A percentile compares a stretch with the other conserved stretches of the same genome.
phyloP scores from a whole-genome alignment of 2,797 vertebrate species.

The Sebastes hopkinsi region DNA sequence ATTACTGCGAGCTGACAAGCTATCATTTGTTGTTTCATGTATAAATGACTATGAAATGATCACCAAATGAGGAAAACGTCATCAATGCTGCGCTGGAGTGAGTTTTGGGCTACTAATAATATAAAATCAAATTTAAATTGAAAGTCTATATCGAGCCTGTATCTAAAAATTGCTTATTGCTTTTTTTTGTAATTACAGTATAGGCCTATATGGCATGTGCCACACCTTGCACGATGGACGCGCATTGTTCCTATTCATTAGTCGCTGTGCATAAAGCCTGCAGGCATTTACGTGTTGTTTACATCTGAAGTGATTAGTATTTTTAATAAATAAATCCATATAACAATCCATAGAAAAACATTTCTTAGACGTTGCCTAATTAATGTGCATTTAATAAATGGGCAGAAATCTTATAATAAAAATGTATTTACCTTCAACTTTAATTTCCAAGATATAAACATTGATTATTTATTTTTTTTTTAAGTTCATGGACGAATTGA shows the following conservation, averaged over 20 bases:
- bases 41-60: not conserved
- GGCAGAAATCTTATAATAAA: not conserved
- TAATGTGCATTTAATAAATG: not conserved
- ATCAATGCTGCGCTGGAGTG: too few species aligned
- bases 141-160: too few species aligned
- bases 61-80: not conserved
- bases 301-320: not conserved
- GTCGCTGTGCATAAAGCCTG: not conserved
- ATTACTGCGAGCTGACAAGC: not conserved
- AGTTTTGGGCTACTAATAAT: not conserved
- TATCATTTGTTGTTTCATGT: not conserved
- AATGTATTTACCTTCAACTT: not conserved
- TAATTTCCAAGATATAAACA: not conserved
- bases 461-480: rapidly evolving
- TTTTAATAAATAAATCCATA: not conserved
- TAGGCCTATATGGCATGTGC: not conserved
- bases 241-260: not conserved
- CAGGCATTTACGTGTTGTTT: not conserved
- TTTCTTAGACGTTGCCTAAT: not conserved
- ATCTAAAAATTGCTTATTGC: too few species aligned
- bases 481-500: not conserved
- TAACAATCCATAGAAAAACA: not conserved
- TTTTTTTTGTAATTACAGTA: too few species aligned
- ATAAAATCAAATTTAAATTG: not conserved
- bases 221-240: not conserved